Evolutionary conservation across 1,140 invertebrate genomes (phyloP).

Genomic region (Antheraea mylitta): DNA sequence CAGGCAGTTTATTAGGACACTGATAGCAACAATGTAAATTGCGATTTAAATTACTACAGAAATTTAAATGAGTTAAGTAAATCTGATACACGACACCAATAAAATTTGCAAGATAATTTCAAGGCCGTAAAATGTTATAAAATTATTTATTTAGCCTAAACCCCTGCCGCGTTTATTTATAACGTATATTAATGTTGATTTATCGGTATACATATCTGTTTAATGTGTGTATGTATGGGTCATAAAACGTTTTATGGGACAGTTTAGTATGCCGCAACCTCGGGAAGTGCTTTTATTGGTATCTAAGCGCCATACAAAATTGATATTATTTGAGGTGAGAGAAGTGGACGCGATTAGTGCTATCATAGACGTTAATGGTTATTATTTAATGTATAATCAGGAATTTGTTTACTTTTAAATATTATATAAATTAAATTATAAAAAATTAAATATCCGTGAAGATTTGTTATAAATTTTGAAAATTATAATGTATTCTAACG

Average conservation of each 20-base stretch:
- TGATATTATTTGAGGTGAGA: constrained; percentile 41
- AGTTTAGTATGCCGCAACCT: constrained; percentile 63
- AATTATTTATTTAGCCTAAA: constrained; percentile 60
- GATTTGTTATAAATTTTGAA: no score
- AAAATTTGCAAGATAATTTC: constrained; percentile 63
- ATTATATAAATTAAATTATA: no score
- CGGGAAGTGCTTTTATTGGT: constrained; percentile 66
- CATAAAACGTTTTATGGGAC: constrained; percentile 72
- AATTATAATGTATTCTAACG: no score
- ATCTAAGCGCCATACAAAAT: constrained; percentile 66
- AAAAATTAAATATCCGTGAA: no score
- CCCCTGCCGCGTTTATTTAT: constrained; percentile 59
- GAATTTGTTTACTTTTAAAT: no score
- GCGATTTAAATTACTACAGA: constrained; percentile 35
- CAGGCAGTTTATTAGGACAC: constrained; percentile 29
- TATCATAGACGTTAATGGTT: not conserved
- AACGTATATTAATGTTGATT: constrained; percentile 68
- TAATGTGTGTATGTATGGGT: constrained; percentile 72
- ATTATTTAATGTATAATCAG: not conserved
- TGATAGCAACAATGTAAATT: constrained; percentile 49
- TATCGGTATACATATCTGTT: constrained; percentile 66
- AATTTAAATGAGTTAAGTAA: constrained; percentile 53
- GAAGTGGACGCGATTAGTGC: constrained; percentile 16
- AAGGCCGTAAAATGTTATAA: constrained; percentile 62
- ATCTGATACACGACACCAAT: constrained; percentile 55